Evolutionary conservation across 1,140 invertebrate genomes (phyloP).

Genomic region (Trachymyrmex cornetzi): DNA sequence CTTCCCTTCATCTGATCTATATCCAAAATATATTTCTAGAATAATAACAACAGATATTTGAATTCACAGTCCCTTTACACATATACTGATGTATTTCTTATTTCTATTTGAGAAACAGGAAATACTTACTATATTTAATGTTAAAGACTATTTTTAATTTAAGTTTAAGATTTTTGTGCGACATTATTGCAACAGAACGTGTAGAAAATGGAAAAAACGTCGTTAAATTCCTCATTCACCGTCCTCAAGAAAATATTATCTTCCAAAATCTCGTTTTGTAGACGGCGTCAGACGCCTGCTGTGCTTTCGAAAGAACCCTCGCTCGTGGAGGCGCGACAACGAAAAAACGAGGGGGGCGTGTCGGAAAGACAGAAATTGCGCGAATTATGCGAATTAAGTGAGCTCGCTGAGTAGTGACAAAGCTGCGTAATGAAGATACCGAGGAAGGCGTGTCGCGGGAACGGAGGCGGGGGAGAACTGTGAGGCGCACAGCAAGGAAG

Average conservation of each 20-base stretch:
- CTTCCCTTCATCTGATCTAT: neutral
- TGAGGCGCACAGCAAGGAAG: constrained; percentile 14
- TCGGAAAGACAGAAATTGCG: constrained; percentile 63
- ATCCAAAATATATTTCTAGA: neutral
- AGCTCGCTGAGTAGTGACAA: constrained; percentile 67
- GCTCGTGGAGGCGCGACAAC: constrained; percentile 36
- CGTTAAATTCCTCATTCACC: constrained; percentile 27
- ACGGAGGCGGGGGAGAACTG: neutral
- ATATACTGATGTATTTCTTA: neutral
- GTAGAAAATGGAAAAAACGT: neutral
- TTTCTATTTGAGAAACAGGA: neutral
- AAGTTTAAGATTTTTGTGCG: neutral
- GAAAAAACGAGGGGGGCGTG: constrained; percentile 51
- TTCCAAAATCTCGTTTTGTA: constrained; percentile 33
- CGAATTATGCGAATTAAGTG: constrained; percentile 68
- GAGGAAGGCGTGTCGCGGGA: constrained; percentile 55
- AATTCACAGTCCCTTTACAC: neutral
- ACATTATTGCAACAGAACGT: neutral
- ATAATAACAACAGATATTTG: neutral
- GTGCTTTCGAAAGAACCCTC: constrained; percentile 52
- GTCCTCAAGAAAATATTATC: constrained; percentile 45
- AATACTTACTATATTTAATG: neutral
- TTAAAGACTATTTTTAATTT: neutral
- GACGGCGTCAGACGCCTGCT: neutral
- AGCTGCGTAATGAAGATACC: constrained; percentile 72